Conservation (phyloP, 1,140 invertebrate genomes). For the Cataglyphis hispanica region DNA sequence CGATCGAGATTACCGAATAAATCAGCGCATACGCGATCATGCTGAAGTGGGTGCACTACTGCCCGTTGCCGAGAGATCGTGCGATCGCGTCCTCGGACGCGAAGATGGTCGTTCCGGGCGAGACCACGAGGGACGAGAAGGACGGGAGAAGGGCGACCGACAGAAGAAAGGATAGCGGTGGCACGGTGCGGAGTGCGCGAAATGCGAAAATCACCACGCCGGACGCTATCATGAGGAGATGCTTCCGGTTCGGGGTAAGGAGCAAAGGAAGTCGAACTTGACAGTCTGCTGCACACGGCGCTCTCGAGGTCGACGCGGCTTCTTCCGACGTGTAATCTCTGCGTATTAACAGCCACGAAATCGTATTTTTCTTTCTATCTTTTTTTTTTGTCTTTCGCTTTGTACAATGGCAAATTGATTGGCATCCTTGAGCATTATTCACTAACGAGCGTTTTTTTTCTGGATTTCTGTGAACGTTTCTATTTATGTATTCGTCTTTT, state of each 20-base stretch:
- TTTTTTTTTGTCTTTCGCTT: neutral
- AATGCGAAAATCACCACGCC: slow-evolving; percentile 51
- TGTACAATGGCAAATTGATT: neutral
- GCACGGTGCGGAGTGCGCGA: slow-evolving; percentile 37
- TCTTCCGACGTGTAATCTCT: neutral
- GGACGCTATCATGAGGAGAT: slow-evolving; percentile 55
- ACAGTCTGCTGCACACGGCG: slow-evolving; percentile 39
- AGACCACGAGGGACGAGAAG: slow-evolving; percentile 45
- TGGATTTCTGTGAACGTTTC: too few species aligned
- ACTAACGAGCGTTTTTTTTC: neutral
- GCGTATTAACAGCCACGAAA: neutral
- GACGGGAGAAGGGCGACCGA: slow-evolving; percentile 57
- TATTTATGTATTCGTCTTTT: too few species aligned
- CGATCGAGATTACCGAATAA: slow-evolving; percentile 1
- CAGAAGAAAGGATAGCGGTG: slow-evolving; percentile 15
- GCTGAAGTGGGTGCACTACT: slow-evolving; percentile 86
- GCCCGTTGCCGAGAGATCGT: slow-evolving; percentile 79
- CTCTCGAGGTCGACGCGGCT: slow-evolving; percentile 25
- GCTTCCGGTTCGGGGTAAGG: slow-evolving; percentile 58
- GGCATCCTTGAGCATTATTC: neutral
- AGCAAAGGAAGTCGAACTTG: slow-evolving; percentile 47
- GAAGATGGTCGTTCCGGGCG: slow-evolving; percentile 48
- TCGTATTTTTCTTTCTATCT: neutral
- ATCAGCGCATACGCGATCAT: slow-evolving; percentile 68
- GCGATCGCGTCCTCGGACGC: slow-evolving; percentile 43